phyloP scores from a whole-genome alignment of 2,888 invertebrate species.

The Athalia rosae region DNA sequence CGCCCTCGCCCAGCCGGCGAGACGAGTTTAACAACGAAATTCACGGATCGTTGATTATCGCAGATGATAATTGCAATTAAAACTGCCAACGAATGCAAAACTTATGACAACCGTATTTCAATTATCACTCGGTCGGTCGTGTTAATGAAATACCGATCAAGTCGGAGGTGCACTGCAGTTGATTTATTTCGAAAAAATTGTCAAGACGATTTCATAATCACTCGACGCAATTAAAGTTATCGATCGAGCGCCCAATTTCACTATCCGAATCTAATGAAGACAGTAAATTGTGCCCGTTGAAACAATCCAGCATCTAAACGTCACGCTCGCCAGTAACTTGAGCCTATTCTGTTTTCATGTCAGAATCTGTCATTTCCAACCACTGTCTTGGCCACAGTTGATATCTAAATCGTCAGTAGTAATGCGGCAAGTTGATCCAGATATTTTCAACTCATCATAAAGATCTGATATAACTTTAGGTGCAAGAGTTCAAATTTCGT shows the following conservation, averaged over 20 bases:
- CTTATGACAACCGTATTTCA: constrained; percentile 8
- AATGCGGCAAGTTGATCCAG: constrained; percentile 17
- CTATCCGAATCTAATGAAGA: background rate
- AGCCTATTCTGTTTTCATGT: constrained; percentile 22
- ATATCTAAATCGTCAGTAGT: constrained; percentile 35
- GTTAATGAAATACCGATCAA: background rate
- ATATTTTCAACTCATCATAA: background rate
- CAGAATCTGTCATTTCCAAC: constrained; percentile 35
- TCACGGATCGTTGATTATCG: constrained; percentile 17
- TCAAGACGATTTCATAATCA: constrained; percentile 12
- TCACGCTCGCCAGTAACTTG: constrained; percentile 5
- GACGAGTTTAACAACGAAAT: background rate
- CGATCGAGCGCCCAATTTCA: background rate
- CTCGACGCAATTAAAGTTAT: background rate
- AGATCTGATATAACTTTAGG: constrained; percentile 35
- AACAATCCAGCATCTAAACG: constrained; percentile 21
- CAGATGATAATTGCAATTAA: constrained; percentile 33
- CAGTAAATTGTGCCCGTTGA: background rate
- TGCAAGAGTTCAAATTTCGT: background rate
- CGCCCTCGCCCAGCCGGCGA: background rate
- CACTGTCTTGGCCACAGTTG: constrained; percentile 29
- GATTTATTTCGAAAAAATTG: background rate
- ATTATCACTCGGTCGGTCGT: background rate
- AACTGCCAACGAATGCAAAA: constrained; percentile 8
- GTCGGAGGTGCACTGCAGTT: too few relatives aligned